These are phyloP conservation scores for Catamblyrhynchus diadema DNA, from an alignment of 2,797 vertebrate species.

Conservation along the genomic window DNA sequence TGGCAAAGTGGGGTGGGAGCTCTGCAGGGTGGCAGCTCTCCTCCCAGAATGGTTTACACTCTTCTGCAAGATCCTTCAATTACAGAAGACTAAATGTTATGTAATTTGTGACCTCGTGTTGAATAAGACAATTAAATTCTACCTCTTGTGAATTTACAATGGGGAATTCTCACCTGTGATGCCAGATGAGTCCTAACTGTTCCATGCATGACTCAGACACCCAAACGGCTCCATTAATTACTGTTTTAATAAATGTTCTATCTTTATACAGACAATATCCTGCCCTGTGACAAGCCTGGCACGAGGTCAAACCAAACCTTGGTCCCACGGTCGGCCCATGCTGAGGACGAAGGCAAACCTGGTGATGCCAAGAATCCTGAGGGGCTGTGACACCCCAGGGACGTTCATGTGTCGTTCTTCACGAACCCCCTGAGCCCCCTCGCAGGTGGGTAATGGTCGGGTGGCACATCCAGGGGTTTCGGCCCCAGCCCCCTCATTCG, in stretches of 20 bases:
- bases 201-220: neutral
- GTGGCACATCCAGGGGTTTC: neutral
- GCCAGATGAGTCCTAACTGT: constrained; percentile 14
- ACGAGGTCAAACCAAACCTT: fast-evolving
- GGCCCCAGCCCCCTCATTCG: too few species aligned
- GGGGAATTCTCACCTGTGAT: neutral
- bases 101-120: neutral
- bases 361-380: neutral
- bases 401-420: neutral
- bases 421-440: fast-evolving
- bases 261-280: neutral
- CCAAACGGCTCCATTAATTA: neutral
- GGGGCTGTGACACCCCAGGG: neutral
- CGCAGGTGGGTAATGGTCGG: too few species aligned
- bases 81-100: neutral
- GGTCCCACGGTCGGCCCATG: neutral
- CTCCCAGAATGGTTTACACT: neutral
- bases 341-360: neutral
- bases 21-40: neutral
- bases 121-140: constrained; percentile 14
- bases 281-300: neutral
- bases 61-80: neutral
- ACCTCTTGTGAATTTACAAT: neutral
- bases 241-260: neutral
- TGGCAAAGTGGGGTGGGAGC: neutral